Base-by-base conservation (phyloP, 2,888 invertebrate genomes). In the Drosophila emarginata region DNA sequence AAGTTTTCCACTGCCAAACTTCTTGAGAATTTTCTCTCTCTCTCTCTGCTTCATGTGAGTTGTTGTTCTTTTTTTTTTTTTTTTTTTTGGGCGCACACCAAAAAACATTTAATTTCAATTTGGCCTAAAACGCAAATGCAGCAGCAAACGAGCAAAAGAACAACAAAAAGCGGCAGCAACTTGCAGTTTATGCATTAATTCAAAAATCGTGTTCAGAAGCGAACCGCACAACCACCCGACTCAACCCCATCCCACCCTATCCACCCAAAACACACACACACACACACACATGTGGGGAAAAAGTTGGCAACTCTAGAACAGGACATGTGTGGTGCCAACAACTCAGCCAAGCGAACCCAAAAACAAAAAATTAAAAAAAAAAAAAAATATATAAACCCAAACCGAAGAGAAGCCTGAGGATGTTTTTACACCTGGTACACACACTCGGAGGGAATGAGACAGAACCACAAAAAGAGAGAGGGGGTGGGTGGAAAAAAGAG, bases 181-280 rank as follows among this genome's bases (percentile, higher is more conserved):
- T 78, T 68, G 68, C 78, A 83, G 66, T 84, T 83, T 72, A 71
- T 78, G 81, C 80, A 84, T 80, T 80, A 84, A 80, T 80, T 84
- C 74, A 78, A 72, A 80, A 80, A 78, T 80, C 80, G 74, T 80
- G 80, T 81, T 72, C 60, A 66, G 66, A 36, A 32, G 32, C 54
- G 54, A 77, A 67, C 83, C 68, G 72, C 84, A 72, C 67, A 26
- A 11, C 57, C 36, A 45, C 2, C 9, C 6, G 6, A 11, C 32
- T n/a, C 26, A n/a, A n/a, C 67, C 23, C 32, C 2, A 15, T 4
- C 62, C 61, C 5, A n/a, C n/a, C n/a, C 11, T n/a, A 6, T 7
- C 21, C 11, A 11, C 4, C 9, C 1, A 4, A 3, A 11, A 0
- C 39, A 15, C 23, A 9, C 32, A 36, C 65, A 59, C 32, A 11